Evolutionary conservation across 1,140 invertebrate species (phyloP).

Genomic region (Aradophagus sp.): DNA sequence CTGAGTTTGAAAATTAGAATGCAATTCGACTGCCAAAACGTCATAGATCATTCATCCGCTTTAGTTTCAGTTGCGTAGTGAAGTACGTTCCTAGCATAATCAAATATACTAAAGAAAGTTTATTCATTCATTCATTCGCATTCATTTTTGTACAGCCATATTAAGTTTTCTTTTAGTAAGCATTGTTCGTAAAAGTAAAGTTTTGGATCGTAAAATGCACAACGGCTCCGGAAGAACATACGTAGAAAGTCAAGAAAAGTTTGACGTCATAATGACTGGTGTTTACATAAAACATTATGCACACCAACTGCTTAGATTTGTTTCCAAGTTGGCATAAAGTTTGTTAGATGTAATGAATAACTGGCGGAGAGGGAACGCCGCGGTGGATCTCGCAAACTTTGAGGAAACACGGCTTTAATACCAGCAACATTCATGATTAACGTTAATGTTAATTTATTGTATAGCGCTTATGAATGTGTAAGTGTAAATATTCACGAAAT

Average conservation of each 20-base stretch:
- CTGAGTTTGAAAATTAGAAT: constrained; percentile 33
- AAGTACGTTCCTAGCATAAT: constrained; percentile 10
- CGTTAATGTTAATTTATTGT: too few relatives aligned
- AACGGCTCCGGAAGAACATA: not conserved
- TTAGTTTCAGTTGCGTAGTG: constrained; percentile 21
- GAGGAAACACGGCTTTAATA: constrained; percentile 12
- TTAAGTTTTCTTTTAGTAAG: too few relatives aligned
- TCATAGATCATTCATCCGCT: constrained; percentile 42
- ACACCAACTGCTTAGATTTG: constrained; percentile 27
- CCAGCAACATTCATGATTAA: too few relatives aligned
- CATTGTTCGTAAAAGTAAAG: too few relatives aligned
- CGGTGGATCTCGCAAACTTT: too few relatives aligned
- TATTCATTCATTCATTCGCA: not conserved
- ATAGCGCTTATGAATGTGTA: too few relatives aligned
- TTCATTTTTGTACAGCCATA: too few relatives aligned
- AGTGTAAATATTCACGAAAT: too few relatives aligned
- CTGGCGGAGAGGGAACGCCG: too few relatives aligned
- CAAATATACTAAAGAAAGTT: not conserved
- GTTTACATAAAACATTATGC: constrained; percentile 28
- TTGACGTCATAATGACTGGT: constrained; percentile 12
- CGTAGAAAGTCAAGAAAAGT: constrained; percentile 10
- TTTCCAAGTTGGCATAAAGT: constrained; percentile 31
- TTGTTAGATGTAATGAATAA: constrained; percentile 29
- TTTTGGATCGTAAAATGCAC: too few relatives aligned
- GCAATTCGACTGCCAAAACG: constrained; percentile 55